Evolutionary conservation across 2,888 invertebrate species (phyloP), one percentile per base, ranked within the genome.

Genomic region (Smittia aterrima): DNA sequence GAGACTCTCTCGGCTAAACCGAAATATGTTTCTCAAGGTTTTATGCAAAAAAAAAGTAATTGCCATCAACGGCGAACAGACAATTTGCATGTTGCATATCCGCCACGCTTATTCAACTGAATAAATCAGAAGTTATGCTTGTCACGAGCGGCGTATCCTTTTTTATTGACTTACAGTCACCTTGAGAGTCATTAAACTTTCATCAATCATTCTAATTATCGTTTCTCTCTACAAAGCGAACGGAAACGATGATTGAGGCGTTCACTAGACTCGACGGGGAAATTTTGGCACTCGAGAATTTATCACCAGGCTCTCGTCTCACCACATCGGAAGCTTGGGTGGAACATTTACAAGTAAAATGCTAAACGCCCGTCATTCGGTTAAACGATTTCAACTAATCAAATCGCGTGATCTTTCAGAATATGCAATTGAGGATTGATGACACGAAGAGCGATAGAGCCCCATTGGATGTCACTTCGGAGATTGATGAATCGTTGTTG

Each of bases 281-380:
- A 76, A 82, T 83, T 22, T 78, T 79, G 75, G 79, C 79, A 72
- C 22, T 82, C 75, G 83, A 83, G 76, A 79, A 78, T 62, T 77
- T 76, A 1, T 81, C 82, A 75, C 82, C 83, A 0, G 82, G 82
- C 7, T 82, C 83, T 6, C 79, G 82, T 3, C 75, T 82, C 78
- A 81, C 81, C 54, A 83, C 83, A 1, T 79, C 78, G 38, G 82
- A 83, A 54, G 82, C 82, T 1, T 83, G 83, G 83, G 77, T 83
- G 16, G 81, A 82, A 27, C 81, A 82, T 76, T 76, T 83, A 20
- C 79, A 81, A 47, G 47, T 47, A 47, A n/a, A 75, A 13, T 9
- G 32, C 4, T 9, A n/a, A 75, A 13, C 32, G 32, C 4, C 32
- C 4, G 32, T 32, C 3, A 32, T 6, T 32, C 32, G 9, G 9